phyloP scores from a whole-genome alignment of 2,113 vertebrate species.

The Psammodynastes pulverulentus region DNA sequence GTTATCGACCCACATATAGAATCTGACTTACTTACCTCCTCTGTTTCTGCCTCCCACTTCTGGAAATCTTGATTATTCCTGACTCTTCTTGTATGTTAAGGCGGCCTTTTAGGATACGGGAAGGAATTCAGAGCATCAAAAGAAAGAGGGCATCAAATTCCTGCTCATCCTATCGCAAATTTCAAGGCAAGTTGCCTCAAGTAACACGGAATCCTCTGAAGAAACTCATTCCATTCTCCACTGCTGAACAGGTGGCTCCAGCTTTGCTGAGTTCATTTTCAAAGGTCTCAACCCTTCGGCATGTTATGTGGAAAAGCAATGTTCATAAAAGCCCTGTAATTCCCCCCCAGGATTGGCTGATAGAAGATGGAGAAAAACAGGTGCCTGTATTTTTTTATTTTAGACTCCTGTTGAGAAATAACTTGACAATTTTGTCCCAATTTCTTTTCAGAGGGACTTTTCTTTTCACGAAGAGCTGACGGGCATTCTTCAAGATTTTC shows the following conservation, averaged over 20 bases:
- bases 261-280: slow-evolving; percentile 28
- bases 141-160: not conserved
- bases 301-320: not conserved
- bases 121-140: not conserved
- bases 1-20: no score
- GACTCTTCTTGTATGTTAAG: not conserved
- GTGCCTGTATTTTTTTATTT: slow-evolving; percentile 51
- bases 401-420: not conserved
- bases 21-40: not conserved
- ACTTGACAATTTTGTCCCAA: slow-evolving; percentile 28
- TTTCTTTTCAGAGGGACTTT: slow-evolving; percentile 31
- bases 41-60: not conserved
- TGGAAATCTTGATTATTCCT: not conserved
- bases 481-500: not conserved
- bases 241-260: slow-evolving; percentile 13
- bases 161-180: not conserved
- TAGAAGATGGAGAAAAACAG: slow-evolving; percentile 30
- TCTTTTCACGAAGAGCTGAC: slow-evolving; percentile 45
- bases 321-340: not conserved
- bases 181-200: slow-evolving; percentile 31
- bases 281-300: slow-evolving; percentile 16
- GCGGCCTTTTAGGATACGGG: not conserved
- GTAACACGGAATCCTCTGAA: slow-evolving; percentile 31
- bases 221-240: slow-evolving; percentile 16
- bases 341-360: not conserved